Evolutionary conservation across 2,113 vertebrate species (phyloP), one percentile per base, ranked within the genome.

Genomic region (Chamaetylas fuelleborni): DNA sequence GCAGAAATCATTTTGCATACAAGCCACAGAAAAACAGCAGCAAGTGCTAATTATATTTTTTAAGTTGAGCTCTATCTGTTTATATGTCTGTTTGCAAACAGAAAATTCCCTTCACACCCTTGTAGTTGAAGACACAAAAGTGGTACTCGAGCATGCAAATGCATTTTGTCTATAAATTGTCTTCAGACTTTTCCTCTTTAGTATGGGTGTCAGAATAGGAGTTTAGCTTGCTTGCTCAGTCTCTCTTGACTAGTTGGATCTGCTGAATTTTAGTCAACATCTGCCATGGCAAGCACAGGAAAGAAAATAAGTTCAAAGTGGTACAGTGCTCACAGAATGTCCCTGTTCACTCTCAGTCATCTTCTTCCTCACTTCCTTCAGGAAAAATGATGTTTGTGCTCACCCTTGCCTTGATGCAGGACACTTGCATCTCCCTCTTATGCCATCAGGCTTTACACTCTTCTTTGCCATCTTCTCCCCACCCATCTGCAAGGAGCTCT

Each of bases 51-150:
- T 95, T 96, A 89, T 8, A 62, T 50, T 72, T 97, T 92, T 95
- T 69, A 92, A 53, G 48, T 53, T 38, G 43, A 96, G 31, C 13
- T 23, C 88, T 96, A 93, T 51, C 83, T 95, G 50, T 66, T 81
- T 67, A 50, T 80, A 25, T 65, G 28, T 93, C 60, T 95, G 78
- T 96, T 96, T 97, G 74, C 93, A 94, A 97, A 97, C 77, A 97
- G 64, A 47, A 73, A 86, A 86, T 96, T 97, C 70, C 50, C 72
- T 96, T 69, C 80, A 86, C 84, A 51, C 28, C 25, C 80, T 48
- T 4, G 3, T 67, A 62, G 62, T 26, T 92, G 65, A 90, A 95
- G 92, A 81, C 25, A 76, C 16, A 24, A 78, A 94, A 43, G 58
- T 62, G n/a, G 62, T 77, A 71, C 17, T 53, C 72, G 60, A 73